Conservation (phyloP, 64 coral and sea anemone genomes). For the Montipora sp. region DNA sequence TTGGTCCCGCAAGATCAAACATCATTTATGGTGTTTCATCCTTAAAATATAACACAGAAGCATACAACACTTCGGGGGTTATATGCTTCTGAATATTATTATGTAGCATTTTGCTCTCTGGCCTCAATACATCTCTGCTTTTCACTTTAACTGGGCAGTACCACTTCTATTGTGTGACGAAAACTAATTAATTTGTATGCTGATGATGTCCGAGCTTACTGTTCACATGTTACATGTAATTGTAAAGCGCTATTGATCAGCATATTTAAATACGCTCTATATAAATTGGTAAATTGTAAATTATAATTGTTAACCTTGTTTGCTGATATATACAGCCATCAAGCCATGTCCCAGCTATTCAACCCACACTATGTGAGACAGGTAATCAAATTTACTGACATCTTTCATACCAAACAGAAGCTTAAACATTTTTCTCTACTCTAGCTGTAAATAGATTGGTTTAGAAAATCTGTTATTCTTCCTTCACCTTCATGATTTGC, state of each 20-base stretch:
- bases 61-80: neutral
- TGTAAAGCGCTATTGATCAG: too few relatives aligned
- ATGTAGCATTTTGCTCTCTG: neutral
- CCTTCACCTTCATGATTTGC: neutral
- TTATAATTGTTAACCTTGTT: neutral
- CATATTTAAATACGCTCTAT: too few relatives aligned
- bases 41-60: neutral
- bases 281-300: too few relatives aligned
- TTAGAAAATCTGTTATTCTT: conserved; percentile 4
- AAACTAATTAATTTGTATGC: neutral
- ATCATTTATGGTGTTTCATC: too few relatives aligned
- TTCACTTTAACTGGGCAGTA: neutral
- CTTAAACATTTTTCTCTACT: conserved; percentile 8
- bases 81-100: neutral
- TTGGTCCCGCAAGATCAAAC: too few relatives aligned
- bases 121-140: conserved; percentile 1
- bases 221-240: too few relatives aligned
- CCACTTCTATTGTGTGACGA: conserved; percentile 8
- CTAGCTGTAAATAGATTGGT: neutral
- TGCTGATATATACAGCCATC: conserved; percentile 6
- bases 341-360: neutral
- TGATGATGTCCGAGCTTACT: too few relatives aligned
- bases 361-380: neutral
- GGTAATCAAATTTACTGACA: conserved; percentile 11
- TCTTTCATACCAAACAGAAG: conserved; percentile 7